Base-by-base conservation (phyloP, 2,888 invertebrate genomes). In the Tenthredo scrophulariae region DNA sequence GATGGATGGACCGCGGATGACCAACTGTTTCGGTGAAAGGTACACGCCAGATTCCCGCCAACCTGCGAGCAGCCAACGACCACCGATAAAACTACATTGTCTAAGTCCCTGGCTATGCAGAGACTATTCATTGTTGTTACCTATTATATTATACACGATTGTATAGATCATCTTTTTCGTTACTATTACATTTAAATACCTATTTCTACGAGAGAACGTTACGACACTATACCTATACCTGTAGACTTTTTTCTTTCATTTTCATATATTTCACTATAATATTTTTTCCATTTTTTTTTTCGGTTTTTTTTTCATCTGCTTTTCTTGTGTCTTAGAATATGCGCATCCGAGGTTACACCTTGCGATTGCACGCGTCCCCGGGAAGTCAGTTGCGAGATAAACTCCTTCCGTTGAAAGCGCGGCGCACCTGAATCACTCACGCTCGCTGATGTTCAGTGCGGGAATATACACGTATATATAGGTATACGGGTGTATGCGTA, bases 21-120 rank as follows among this genome's bases (percentile, higher is more conserved):
- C 85, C 79, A 43, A 83, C 67, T 18, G 85, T 80, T 67, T 79
- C 79, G 85, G 85, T 85, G 85, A 85, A 85, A 85, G 85, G 85
- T 85, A 70, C 54, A 50, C 77, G 54, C 33, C 15, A 29, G 50
- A 33, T 6, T 46, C 13, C 26, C 80, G 62, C 29, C 80, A 80
- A 80, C 80, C 80, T 80, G 80, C 80, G 80, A 80, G 80, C 80
- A 77, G 33, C 46, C 37, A 77, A 22, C 50, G 46, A 77, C 50
- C 77, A 54, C 26, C 75, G 75, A 75, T 33, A 62, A 80, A 80
- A 22, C 77, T 54, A 50, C 77, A 77, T 77, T 77, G 77, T 62
- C 80, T n/a, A 29, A 80, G 58, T 80, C 58, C 58, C 62, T n/a
- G 62, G 22, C 37, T 62, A 40, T 80, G 22, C 80, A 26, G 40